Percentiles rank a stretch among this genome's conserved stretches.
Evolutionary conservation across 2,888 invertebrate species (phyloP).

Genomic region (Eurytoma californica): DNA sequence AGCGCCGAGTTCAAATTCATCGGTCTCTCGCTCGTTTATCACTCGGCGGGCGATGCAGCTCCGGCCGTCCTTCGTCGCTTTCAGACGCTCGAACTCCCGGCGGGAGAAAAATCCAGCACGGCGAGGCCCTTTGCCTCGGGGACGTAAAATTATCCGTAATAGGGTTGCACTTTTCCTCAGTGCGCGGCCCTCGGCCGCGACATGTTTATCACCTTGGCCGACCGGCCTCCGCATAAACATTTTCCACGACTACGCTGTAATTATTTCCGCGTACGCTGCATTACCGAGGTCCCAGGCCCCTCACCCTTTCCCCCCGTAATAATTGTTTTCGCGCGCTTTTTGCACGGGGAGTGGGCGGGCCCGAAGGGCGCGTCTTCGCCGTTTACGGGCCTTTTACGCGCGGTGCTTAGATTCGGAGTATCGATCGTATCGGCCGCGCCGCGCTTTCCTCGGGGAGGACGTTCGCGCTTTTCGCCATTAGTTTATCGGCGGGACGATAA

Average conservation of each 20-base stretch:
- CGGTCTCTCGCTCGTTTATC: too few species aligned
- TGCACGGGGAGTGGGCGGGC: background rate
- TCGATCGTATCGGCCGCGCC: background rate
- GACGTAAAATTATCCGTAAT: conserved; percentile 48
- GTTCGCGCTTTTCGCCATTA: too few species aligned
- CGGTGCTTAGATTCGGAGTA: conserved; percentile 1
- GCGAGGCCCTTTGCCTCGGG: conserved; percentile 15
- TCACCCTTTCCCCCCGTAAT: background rate
- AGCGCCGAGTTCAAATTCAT: too few species aligned
- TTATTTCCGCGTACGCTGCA: conserved; percentile 46
- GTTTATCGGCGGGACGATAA: too few species aligned
- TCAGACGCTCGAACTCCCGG: background rate
- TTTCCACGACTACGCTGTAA: conserved; percentile 28
- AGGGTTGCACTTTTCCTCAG: conserved; percentile 29
- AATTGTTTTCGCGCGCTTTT: background rate
- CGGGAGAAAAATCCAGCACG: background rate
- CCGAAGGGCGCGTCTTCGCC: background rate
- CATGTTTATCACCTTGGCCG: conserved; percentile 38
- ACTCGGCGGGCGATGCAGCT: too few species aligned
- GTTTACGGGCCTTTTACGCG: background rate
- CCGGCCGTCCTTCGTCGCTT: too few species aligned
- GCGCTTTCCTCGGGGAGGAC: too few species aligned
- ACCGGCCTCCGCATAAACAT: conserved; percentile 36
- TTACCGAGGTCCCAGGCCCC: conserved; percentile 24
- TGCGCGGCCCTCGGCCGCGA: conserved; percentile 5